Evolutionary conservation across 2,888 invertebrate genomes (phyloP).

Genomic region (Ischnus inquisitorius): DNA sequence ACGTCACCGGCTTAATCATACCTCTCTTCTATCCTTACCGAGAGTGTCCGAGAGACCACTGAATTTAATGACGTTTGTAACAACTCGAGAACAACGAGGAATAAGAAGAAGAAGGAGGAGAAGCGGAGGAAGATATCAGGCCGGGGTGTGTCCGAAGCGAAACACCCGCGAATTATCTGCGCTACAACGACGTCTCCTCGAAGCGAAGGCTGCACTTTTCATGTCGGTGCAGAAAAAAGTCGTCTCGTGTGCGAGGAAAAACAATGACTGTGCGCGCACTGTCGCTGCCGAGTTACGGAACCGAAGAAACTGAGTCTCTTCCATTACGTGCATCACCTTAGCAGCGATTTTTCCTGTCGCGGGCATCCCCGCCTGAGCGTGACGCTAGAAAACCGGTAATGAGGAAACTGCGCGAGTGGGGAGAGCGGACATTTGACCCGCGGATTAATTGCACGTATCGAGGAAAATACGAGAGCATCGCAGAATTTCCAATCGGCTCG

Average conservation of each 20-base stretch:
- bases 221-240: background rate
- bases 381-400: background rate
- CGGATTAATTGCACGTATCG: background rate
- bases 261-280: background rate
- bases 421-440: constrained; percentile 2
- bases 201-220: constrained; percentile 1
- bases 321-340: background rate
- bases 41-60: constrained; percentile 10
- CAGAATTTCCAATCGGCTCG: background rate
- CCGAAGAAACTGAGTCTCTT: background rate
- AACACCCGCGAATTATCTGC: constrained; percentile 4
- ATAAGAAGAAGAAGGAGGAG: constrained; percentile 12
- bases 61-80: constrained; percentile 28
- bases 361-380: background rate
- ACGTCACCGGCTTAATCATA: constrained; percentile 41
- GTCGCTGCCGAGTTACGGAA: background rate
- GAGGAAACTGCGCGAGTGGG: no score
- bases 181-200: background rate
- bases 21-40: background rate
- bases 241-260: constrained; percentile 10
- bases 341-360: constrained; percentile 1
- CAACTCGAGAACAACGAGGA: constrained; percentile 6
- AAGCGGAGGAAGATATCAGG: constrained; percentile 6
- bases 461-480: background rate
- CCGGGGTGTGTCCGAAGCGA: constrained; percentile 27